Conservation (phyloP, 1,140 invertebrate genomes). For the Drosophila bipectinata region DNA sequence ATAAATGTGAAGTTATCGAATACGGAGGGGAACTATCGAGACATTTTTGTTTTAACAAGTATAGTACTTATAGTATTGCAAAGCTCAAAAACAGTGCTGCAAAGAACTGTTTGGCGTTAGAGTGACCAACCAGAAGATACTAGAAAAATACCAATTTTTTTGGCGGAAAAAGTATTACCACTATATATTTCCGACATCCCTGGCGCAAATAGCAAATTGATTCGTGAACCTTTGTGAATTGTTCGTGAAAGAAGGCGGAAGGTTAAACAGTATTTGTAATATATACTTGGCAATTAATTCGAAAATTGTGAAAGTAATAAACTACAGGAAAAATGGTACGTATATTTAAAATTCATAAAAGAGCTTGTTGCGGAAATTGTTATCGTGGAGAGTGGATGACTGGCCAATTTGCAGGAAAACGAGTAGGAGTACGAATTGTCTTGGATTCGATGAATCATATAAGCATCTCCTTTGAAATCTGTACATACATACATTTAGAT, state of each 20-base stretch:
- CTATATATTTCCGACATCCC: neutral
- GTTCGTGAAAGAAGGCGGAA: conserved; percentile 64
- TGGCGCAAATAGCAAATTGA: conserved; percentile 58
- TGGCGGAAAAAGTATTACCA: neutral
- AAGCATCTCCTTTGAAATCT: conserved; percentile 55
- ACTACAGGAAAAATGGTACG: conserved; percentile 51
- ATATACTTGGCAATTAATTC: conserved; percentile 39
- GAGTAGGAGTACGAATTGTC: conserved; percentile 22
- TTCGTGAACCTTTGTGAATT: conserved; percentile 51
- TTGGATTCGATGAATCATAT: conserved; percentile 49
- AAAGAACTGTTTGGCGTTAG: neutral
- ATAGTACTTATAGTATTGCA: too few relatives aligned
- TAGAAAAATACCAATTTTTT: too few relatives aligned
- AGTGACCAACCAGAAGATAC: neutral
- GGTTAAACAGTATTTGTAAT: conserved; percentile 66
- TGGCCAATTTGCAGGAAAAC: conserved; percentile 7
- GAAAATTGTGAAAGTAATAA: conserved; percentile 44
- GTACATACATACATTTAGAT: conserved; percentile 59
- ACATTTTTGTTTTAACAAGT: too few relatives aligned
- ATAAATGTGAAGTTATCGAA: too few relatives aligned
- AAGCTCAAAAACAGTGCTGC: too few relatives aligned
- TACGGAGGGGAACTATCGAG: too few relatives aligned
- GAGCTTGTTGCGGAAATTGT: neutral
- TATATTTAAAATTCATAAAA: conserved; percentile 8
- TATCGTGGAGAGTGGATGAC: neutral